Base-by-base conservation (phyloP, 1,140 invertebrate genomes). In the Popillia japonica region DNA sequence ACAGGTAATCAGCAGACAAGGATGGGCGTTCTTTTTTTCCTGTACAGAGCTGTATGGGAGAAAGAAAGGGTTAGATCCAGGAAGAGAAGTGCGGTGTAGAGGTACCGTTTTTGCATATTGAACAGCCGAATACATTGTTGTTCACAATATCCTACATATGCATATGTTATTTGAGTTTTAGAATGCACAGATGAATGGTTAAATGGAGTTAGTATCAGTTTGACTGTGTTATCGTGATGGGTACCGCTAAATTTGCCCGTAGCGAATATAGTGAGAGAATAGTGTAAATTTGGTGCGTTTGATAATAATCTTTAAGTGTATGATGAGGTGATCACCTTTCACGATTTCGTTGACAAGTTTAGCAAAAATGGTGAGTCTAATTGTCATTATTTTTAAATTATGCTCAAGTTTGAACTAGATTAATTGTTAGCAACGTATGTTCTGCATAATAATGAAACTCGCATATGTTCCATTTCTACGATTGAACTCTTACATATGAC, bases 121-220 rank as follows among this genome's bases (percentile, higher is more conserved):
- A 81, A 81, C 77, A 78, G 80, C 77, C 78, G 79, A 77, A 81
- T 81, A 81, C 68, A 81, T 81, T 81, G 79, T 80, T 22, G 59
- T 75, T 64, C 72, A 34, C 73, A 78, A 64, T 55, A 78, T 77
- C 78, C 76, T 77, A 64, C 78, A 72, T 78, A 79, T 81, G 80
- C 80, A 81, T 81, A 79, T 79, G 78, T 81, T 81, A 76, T n/a
- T 73, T 76, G 72, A 40, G 72, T 78, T 78, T 74, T 40, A 68
- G 42, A 78, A 48, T 40, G 79, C 75, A 75, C 22, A 73, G 78
- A 75, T 23, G 20, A 68, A 34, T 68, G 9, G 23, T 1, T 27
- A 27, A 75, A 34, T 74, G 17, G 72, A 74, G 72, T 74, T 74
- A 74, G 72, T 74, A 74, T 74, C 41, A 74, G 6, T 40, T 74